These are phyloP conservation scores for Phocides pigmalion DNA, from an alignment of 1,140 invertebrate species.

Conservation along the genomic window DNA sequence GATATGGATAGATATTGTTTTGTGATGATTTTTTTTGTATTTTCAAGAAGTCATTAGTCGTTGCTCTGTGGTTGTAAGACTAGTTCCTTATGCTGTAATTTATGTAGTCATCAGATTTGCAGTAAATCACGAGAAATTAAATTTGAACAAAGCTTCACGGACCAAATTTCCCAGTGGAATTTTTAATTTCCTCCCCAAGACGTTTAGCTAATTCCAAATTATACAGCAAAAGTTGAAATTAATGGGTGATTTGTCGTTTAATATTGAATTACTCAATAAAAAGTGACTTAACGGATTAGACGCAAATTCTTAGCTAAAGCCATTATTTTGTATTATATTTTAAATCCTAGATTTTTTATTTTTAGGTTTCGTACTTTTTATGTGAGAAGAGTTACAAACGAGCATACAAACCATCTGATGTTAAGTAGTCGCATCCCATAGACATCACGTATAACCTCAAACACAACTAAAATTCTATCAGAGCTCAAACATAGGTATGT, in stretches of 20 bases:
- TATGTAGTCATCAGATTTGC: conserved; percentile 32
- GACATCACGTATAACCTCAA: too few species aligned
- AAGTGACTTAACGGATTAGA: not conserved
- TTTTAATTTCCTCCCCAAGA: conserved; percentile 30
- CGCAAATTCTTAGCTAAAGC: not conserved
- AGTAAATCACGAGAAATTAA: conserved; percentile 28
- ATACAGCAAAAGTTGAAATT: conserved; percentile 16
- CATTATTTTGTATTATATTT: too few species aligned
- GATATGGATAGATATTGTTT: too few species aligned
- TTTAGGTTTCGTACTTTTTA: too few species aligned
- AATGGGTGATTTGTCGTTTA: conserved; percentile 10
- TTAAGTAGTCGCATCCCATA: too few species aligned
- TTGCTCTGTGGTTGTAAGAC: not conserved
- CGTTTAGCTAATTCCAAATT: conserved; percentile 23
- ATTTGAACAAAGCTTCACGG: conserved; percentile 26
- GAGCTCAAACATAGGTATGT: too few species aligned
- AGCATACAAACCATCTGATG: too few species aligned
- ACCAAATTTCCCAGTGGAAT: conserved; percentile 28
- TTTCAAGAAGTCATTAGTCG: not conserved
- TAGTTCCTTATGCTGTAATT: conserved; percentile 11
- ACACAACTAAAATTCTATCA: too few species aligned
- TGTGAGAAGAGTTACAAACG: too few species aligned
- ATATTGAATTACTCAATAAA: conserved; percentile 9
- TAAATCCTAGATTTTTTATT: not conserved
- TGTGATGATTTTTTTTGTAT: too few species aligned